Evolutionary conservation across 2,888 invertebrate species (phyloP), one percentile per base, ranked within the genome.

Genomic region (Callosobruchus maculatus): DNA sequence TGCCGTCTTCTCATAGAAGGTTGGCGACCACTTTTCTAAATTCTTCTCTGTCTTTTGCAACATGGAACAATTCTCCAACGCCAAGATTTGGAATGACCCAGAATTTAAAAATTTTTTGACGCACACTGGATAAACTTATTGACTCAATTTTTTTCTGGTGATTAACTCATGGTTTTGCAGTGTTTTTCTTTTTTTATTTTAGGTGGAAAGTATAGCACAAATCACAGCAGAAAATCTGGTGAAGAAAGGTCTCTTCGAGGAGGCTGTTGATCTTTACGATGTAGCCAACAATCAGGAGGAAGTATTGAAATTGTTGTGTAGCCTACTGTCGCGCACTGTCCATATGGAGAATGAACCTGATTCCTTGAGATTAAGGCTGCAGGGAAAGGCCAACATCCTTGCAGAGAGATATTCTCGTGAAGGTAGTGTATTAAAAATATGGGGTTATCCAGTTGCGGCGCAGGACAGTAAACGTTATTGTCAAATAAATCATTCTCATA

Each of bases 181-280:
- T 26, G 7, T 7, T 26, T 49, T 7, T 49, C 13, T 18, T 49
- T 49, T 3, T 49, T 13, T 49, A 49, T 49, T 49, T 7, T 13
- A 49, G 49, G 49, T 89, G 76, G 90, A 91, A 83, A 89, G 89
- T 21, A 90, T 92, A 70, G 93, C 93, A 2, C 88, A 91, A 81
- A 91, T 93, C 86, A 95, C 97, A 66, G 98, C 92, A 0, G 92
- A 93, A 77, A 91, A 92, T 80, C 86, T 94, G 49, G 94, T 96
- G 49, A 91, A 91, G 77, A 96, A 95, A 85, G 97, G 98, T n/a
- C 88, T 95, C 75, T 93, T 95, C 84, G 98, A 98, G 89, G 96
- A 97, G 86, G 96, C 97, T 5, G 94, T 98, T 69, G 92, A 93
- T 74, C 90, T 98, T 84, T 98, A 95, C 84, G 97, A 98, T 87